These are phyloP conservation scores for Athetis lepigone DNA, from an alignment of 2,888 invertebrate species.

Conservation along the genomic window DNA sequence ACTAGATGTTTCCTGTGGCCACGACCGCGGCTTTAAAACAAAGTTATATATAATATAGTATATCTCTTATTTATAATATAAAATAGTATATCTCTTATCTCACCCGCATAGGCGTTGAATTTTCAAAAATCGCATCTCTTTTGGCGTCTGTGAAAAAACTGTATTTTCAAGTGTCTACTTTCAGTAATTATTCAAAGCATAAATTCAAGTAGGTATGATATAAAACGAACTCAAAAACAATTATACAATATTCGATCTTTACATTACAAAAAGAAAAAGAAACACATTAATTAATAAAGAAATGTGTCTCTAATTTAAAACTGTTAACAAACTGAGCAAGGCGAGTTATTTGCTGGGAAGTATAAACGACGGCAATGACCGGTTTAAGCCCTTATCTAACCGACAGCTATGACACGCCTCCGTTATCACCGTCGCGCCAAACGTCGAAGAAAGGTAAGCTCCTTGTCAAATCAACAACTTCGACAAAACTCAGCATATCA, in stretches of 20 bases:
- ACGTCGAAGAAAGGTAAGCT: slow-evolving; percentile 29
- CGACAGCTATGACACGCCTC: slow-evolving; percentile 20
- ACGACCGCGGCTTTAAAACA: no score
- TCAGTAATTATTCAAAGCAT: no score
- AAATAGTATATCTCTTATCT: no score
- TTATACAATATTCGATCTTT: neutral
- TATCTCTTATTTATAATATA: no score
- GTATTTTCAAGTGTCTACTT: no score
- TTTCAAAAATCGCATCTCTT: no score
- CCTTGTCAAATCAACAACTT: slow-evolving; percentile 23
- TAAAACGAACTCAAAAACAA: neutral
- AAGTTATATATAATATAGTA: no score
- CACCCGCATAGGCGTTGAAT: no score
- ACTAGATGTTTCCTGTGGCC: no score
- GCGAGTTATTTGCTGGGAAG: slow-evolving; percentile 26
- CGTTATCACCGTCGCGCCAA: slow-evolving; percentile 26
- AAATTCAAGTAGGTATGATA: no score
- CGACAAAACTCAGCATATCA: slow-evolving; percentile 1
- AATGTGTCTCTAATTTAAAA: slow-evolving; percentile 22
- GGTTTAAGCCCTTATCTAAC: slow-evolving; percentile 50
- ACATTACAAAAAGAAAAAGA: neutral
- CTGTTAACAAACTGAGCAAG: slow-evolving; percentile 31
- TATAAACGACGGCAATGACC: slow-evolving; percentile 54
- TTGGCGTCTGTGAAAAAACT: no score
- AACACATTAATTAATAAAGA: neutral